These are phyloP conservation scores for Eupithecia abbreviata DNA, from an alignment of 2,888 invertebrate species.

Conservation along the genomic window DNA sequence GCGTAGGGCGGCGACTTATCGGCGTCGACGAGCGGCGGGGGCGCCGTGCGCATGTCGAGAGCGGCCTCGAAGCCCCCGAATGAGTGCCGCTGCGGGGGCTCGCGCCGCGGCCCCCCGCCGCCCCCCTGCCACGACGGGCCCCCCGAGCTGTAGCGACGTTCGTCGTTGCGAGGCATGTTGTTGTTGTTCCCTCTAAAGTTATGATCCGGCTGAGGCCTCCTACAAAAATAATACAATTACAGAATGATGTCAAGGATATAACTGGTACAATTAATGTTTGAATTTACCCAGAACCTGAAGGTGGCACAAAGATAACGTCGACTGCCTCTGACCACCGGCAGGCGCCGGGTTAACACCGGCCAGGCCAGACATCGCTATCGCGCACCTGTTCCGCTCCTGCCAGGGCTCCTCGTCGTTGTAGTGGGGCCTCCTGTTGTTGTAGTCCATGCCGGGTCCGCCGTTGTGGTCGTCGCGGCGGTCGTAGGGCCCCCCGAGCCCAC, in stretches of 20 bases:
- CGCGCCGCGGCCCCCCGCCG: slow-evolving; percentile 38
- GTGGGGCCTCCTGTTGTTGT: slow-evolving; percentile 61
- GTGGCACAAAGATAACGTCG: background rate
- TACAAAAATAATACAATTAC: background rate
- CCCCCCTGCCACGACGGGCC: slow-evolving; percentile 41
- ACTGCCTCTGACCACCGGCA: too few relatives aligned
- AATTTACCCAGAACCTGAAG: background rate
- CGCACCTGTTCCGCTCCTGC: slow-evolving; percentile 48
- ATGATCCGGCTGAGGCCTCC: slow-evolving; percentile 24
- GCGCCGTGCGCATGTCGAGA: slow-evolving; percentile 69
- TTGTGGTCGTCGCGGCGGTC: slow-evolving; percentile 24
- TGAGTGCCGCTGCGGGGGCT: slow-evolving; percentile 55
- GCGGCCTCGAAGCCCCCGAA: slow-evolving; percentile 69
- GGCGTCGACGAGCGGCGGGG: slow-evolving; percentile 43
- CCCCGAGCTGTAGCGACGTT: slow-evolving; percentile 32
- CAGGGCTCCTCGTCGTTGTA: slow-evolving; percentile 54
- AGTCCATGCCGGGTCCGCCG: slow-evolving; percentile 41
- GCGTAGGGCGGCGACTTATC: slow-evolving; percentile 45
- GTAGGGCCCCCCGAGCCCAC: slow-evolving; percentile 9
- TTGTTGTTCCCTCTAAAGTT: slow-evolving; percentile 13
- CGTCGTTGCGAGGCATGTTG: slow-evolving; percentile 24
- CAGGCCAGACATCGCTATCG: too few relatives aligned
- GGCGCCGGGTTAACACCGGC: too few relatives aligned
- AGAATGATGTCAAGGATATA: too few relatives aligned
- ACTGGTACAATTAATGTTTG: background rate